Conservation (phyloP, 2,797 vertebrate genomes). For the Schizopygopsis malacanthus region DNA sequence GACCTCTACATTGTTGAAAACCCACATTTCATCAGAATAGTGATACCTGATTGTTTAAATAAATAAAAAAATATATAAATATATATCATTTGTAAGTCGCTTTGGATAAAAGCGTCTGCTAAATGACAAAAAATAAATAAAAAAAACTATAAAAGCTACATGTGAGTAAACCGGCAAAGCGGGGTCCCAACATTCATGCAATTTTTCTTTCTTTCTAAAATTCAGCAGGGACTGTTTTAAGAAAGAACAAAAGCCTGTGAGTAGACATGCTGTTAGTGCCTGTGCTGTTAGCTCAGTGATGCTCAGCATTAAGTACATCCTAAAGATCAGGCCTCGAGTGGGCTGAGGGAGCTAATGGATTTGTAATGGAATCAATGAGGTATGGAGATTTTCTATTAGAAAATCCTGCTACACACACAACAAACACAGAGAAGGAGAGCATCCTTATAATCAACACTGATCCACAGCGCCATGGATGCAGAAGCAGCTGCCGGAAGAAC, state of each 20-base stretch:
- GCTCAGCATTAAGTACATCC: slow-evolving; percentile 41
- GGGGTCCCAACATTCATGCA: not conserved
- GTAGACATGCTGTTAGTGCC: not conserved
- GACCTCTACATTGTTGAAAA: not conserved
- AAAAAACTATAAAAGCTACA: not conserved
- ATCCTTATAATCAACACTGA: not conserved
- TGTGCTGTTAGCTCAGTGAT: slow-evolving; percentile 1
- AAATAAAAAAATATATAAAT: no score
- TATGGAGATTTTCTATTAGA: slow-evolving; percentile 34
- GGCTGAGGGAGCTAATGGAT: slow-evolving; percentile 51
- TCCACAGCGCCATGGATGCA: not conserved
- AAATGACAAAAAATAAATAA: not conserved
- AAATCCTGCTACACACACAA: slow-evolving; percentile 3
- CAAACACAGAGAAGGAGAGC: not conserved
- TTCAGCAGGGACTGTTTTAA: not conserved
- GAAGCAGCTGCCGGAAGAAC: not conserved
- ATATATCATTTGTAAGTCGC: no score
- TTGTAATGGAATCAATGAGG: slow-evolving; percentile 51
- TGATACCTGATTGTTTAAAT: not conserved
- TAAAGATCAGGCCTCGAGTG: slow-evolving; percentile 39
- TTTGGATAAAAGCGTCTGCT: no score
- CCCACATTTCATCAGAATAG: not conserved
- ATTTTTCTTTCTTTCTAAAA: not conserved
- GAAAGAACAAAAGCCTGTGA: not conserved
- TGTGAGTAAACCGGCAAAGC: not conserved